Conservation (phyloP, 2,797 vertebrate species). For the Thripadectes ignobilis region DNA sequence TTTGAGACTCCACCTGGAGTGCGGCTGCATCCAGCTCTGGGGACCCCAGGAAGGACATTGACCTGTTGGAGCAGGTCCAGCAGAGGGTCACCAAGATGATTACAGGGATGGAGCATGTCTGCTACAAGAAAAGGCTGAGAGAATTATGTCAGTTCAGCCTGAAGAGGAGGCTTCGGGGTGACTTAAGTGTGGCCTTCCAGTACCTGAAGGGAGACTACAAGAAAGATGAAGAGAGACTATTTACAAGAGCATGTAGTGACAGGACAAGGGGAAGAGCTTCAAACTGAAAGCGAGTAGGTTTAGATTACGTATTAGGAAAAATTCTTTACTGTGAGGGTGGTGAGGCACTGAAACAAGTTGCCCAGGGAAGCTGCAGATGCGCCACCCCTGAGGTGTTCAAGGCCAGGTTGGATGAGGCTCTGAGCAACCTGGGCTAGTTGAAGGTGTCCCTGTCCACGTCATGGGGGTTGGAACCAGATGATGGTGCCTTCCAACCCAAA, state of each 20-base stretch:
- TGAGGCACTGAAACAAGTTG: not conserved
- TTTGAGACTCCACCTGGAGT: not conserved
- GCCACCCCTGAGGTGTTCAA: not conserved
- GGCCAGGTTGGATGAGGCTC: not conserved
- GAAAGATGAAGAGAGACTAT: not conserved
- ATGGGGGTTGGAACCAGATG: not conserved
- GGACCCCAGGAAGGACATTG: not conserved
- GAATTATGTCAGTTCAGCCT: not conserved
- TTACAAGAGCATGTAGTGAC: not conserved
- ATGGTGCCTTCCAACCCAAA: not conserved
- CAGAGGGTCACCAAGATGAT: not conserved
- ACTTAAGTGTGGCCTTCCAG: not conserved
- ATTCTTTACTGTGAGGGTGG: not conserved
- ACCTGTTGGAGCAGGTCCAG: not conserved
- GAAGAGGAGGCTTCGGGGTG: not conserved
- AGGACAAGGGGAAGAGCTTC: not conserved
- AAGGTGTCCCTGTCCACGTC: fast-evolving
- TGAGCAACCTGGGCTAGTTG: not conserved
- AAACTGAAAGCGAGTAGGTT: not conserved
- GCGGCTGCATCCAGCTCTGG: not conserved
- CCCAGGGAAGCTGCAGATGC: not conserved
- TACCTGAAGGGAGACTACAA: not conserved
- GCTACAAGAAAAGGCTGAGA: not conserved
- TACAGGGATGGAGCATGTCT: not conserved
- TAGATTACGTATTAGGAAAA: not conserved